phyloP scores from a whole-genome alignment of 2,797 vertebrate genomes.

The Leptatherina wallacei region DNA sequence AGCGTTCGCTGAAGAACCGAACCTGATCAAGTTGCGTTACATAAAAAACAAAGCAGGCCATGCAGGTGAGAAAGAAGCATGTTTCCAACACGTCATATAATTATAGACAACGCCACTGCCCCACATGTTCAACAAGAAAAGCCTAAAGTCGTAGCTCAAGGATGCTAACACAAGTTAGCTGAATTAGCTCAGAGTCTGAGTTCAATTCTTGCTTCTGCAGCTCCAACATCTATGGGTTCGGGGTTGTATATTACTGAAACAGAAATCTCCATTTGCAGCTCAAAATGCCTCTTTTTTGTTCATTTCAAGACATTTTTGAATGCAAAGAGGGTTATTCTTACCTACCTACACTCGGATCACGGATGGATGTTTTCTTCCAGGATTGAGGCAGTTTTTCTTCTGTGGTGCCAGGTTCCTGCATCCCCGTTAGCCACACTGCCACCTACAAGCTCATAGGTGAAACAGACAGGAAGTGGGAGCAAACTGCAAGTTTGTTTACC shows the following conservation, averaged over 20 bases:
- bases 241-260: background rate
- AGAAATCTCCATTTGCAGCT: fast-evolving
- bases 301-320: background rate
- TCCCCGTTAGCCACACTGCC: conserved; percentile 33
- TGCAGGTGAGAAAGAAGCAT: background rate
- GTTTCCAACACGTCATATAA: background rate
- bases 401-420: conserved; percentile 19
- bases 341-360: conserved; percentile 37
- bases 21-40: background rate
- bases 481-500: background rate
- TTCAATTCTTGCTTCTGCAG: background rate
- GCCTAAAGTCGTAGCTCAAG: conserved; percentile 1
- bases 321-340: too few species aligned
- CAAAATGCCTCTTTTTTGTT: background rate
- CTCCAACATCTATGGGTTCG: fast-evolving
- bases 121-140: background rate
- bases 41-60: background rate
- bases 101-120: background rate
- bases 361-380: conserved; percentile 37
- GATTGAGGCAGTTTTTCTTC: conserved; percentile 43
- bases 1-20: background rate
- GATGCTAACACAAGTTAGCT: conserved; percentile 60
- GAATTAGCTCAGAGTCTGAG: conserved; percentile 32
- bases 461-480: conserved; percentile 53
- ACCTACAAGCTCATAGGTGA: background rate